Conservation (phyloP, 2,797 vertebrate species). For the Karalla daura region DNA sequence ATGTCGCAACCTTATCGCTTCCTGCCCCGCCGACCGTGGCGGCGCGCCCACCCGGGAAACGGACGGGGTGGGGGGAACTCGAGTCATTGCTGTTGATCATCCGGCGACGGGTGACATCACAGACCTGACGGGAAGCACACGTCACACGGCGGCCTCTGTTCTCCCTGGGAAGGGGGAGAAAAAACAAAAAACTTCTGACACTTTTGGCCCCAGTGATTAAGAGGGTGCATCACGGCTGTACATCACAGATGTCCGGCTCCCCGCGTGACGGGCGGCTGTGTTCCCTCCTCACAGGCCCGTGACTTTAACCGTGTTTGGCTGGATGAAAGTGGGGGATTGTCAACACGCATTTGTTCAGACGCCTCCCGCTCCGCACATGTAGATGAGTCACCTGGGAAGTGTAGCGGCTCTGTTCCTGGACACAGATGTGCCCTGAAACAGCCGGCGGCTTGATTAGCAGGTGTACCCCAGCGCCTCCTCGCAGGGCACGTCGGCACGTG, state of each 20-base stretch:
- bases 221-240: slow-evolving; percentile 11
- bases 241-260: slow-evolving; percentile 5
- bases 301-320: slow-evolving; percentile 13
- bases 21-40: slow-evolving; percentile 52
- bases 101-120: slow-evolving; percentile 59
- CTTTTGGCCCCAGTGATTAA: slow-evolving; percentile 27
- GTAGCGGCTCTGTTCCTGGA: background rate
- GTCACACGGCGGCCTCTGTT: slow-evolving; percentile 54
- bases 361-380: slow-evolving; percentile 3
- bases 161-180: slow-evolving; percentile 34
- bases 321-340: background rate
- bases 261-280: slow-evolving; percentile 2
- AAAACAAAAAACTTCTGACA: slow-evolving; percentile 38
- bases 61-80: slow-evolving; percentile 49
- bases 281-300: slow-evolving; percentile 9
- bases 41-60: slow-evolving; percentile 63
- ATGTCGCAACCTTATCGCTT: slow-evolving; percentile 71
- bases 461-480: background rate
- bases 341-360: background rate
- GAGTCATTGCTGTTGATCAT: slow-evolving; percentile 55
- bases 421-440: background rate
- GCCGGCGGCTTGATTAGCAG: background rate
- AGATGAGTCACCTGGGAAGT: slow-evolving; percentile 7
- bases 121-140: slow-evolving; percentile 49
- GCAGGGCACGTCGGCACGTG: background rate